These are phyloP conservation scores for Zosterops pallidus DNA, from an alignment of 2,113 vertebrate genomes.

Conservation along the genomic window DNA sequence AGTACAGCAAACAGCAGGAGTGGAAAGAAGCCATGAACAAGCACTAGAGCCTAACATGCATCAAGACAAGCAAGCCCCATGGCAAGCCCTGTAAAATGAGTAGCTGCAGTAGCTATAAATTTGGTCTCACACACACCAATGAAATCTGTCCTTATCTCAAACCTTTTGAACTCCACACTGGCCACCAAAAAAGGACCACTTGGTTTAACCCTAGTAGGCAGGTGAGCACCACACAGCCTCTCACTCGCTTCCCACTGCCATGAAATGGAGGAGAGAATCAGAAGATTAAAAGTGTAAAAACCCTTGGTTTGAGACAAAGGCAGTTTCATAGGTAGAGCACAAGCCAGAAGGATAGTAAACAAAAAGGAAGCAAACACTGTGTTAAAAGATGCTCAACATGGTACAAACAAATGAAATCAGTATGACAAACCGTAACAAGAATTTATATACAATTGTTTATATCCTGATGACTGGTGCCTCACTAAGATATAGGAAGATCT, in stretches of 20 bases:
- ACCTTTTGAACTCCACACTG: fast-evolving
- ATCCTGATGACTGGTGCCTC: not conserved
- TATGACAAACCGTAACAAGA: not conserved
- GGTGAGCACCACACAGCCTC: fast-evolving
- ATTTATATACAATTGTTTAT: not conserved
- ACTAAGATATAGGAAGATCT: not conserved
- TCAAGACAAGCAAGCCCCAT: not conserved
- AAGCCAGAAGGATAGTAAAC: not conserved
- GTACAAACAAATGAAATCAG: not conserved
- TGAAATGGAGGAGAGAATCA: not conserved
- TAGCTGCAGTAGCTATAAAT: not conserved
- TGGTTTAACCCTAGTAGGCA: not conserved
- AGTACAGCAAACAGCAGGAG: not conserved
- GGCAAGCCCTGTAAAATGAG: not conserved
- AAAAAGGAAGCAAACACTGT: not conserved
- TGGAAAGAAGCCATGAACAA: not conserved
- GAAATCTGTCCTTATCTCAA: not conserved
- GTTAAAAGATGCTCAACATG: not conserved
- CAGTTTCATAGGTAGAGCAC: not conserved
- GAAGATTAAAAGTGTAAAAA: not conserved
- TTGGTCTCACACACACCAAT: not conserved
- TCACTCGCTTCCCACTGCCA: fast-evolving
- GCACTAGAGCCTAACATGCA: not conserved
- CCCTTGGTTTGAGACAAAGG: not conserved
- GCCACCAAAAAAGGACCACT: not conserved